These are phyloP conservation scores for Ectobius pallidus DNA, from an alignment of 2,888 invertebrate genomes.

Conservation along the genomic window DNA sequence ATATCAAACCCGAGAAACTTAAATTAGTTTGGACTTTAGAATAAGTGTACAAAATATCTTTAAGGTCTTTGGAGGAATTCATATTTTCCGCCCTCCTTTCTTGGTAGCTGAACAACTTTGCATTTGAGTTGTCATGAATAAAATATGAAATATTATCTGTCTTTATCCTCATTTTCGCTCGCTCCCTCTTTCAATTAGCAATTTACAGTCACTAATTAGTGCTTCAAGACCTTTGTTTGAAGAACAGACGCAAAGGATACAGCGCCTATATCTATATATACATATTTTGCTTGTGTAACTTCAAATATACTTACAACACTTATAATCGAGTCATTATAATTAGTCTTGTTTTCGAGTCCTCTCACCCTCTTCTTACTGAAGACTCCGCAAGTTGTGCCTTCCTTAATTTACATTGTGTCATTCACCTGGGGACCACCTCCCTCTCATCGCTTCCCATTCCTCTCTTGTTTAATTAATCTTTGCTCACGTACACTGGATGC, in stretches of 20 bases:
- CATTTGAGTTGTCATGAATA: background rate
- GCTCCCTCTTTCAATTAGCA: background rate
- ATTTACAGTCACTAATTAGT: slow-evolving; percentile 14
- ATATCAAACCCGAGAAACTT: background rate
- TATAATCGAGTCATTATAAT: slow-evolving; percentile 13
- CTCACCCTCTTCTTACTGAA: too few species aligned
- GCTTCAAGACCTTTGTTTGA: slow-evolving; percentile 1
- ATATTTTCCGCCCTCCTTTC: too few species aligned
- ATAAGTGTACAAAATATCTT: background rate
- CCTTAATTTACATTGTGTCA: slow-evolving; percentile 24
- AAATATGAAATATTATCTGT: background rate
- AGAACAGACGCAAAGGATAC: background rate
- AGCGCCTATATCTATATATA: background rate
- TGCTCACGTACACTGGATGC: background rate
- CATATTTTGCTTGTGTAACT: slow-evolving; percentile 12
- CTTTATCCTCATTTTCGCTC: too few species aligned
- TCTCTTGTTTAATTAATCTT: slow-evolving; percentile 29
- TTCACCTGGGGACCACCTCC: slow-evolving; percentile 16
- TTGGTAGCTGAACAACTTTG: too few species aligned
- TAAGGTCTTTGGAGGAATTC: background rate
- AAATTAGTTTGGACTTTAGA: background rate
- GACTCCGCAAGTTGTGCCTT: background rate
- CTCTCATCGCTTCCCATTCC: background rate
- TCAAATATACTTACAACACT: slow-evolving; percentile 10
- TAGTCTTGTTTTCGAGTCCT: background rate